phyloP scores from a whole-genome alignment of 2,113 vertebrate genomes.

The Smithornis capensis region DNA sequence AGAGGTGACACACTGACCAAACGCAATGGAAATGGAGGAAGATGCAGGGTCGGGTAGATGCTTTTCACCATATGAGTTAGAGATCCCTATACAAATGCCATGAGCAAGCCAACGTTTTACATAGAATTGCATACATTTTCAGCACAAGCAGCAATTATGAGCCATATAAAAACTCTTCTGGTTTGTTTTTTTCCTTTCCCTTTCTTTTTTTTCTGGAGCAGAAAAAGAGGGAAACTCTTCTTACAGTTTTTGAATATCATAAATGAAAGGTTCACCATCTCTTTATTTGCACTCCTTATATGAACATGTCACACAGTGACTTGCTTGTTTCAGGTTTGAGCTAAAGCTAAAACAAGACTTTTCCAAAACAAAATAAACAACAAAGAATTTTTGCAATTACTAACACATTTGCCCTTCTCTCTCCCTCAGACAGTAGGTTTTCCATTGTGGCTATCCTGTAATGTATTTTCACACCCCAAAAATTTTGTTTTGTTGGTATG shows the following conservation, averaged over 20 bases:
- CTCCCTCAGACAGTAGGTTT: neutral
- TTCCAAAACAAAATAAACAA: slow-evolving; percentile 22
- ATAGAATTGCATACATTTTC: neutral
- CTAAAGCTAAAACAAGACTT: neutral
- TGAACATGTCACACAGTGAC: neutral
- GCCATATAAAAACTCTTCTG: neutral
- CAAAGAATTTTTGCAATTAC: neutral
- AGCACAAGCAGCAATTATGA: neutral
- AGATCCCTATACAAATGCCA: neutral
- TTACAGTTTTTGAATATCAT: neutral
- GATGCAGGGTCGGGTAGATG: neutral
- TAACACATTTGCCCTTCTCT: neutral
- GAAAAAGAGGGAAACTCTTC: neutral
- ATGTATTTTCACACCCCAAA: neutral
- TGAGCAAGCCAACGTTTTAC: neutral
- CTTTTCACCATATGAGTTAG: neutral
- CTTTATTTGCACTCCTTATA: neutral
- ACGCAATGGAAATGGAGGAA: neutral
- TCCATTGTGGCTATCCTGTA: neutral
- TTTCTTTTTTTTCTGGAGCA: neutral
- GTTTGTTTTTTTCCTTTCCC: neutral
- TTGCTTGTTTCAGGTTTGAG: neutral
- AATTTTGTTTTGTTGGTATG: neutral
- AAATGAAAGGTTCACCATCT: neutral
- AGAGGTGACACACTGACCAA: neutral